Evolutionary conservation across 2,113 vertebrate species (phyloP), one percentile per base, ranked within the genome.

Genomic region (Otus sunia): DNA sequence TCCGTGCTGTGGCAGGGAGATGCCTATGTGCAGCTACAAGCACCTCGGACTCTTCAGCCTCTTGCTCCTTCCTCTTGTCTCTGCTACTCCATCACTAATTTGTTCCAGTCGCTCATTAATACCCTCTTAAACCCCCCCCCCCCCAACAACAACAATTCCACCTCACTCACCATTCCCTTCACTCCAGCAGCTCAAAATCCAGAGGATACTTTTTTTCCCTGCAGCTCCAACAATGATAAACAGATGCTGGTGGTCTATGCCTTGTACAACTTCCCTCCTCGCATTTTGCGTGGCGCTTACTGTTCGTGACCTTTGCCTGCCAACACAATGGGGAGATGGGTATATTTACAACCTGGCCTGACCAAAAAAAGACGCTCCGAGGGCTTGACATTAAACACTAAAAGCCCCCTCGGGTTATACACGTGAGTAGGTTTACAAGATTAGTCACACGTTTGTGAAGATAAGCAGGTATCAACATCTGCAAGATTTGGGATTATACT

Each of bases 201-300:
- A 56, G 73, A 78, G 90, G 73, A 86, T 68, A 6, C 32, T 34
- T 53, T 69, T 66, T 53, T 17, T 5, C 86, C 23, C 82, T 7
- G 66, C 69, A 45, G 85, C 69, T 94, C 88, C 94, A 90, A 6
- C 90, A 85, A 97, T 82, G 95, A 96, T 82, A 97, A 97, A 93
- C 95, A 94, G 94, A 94, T 96, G 95, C 92, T 59, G 88, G 85
- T 92, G 90, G 95, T 93, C 93, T 66, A 20, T 6, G 63, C 67
- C 71, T 68, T 7, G 12, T 39, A 60, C 80, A 86, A 84, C 74
- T 81, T 77, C 45, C 73, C 76, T 45, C 68, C 76, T 53, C 3
- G 13, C 19, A 36, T 89, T 87, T 45, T 74, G 55, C 4, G 1
- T 8, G 72, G 59, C 0, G 15, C 50, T 43, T 8, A 5, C 37